Percentiles rank a stretch among this genome's conserved stretches.
These are phyloP conservation scores for Diaprepes abbreviatus DNA, from an alignment of 2,888 invertebrate genomes.

Conservation along the genomic window DNA sequence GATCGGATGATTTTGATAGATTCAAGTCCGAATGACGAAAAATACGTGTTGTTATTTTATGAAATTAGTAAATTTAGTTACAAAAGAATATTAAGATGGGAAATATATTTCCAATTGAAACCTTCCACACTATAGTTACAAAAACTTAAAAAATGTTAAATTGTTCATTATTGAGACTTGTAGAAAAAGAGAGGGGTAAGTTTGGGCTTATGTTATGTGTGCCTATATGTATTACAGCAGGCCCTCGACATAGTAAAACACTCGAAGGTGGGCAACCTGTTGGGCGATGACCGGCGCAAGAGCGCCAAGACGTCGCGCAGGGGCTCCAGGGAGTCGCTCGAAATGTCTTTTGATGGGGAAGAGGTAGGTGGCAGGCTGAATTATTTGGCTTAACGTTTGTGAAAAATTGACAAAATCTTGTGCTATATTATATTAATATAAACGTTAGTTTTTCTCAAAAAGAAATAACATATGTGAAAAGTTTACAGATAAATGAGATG, in stretches of 20 bases:
- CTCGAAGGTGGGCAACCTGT: conserved; percentile 84
- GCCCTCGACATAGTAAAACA: conserved; percentile 95
- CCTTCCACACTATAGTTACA: no score
- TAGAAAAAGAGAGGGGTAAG: background rate
- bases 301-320: conserved; percentile 74
- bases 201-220: background rate
- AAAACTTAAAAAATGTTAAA: background rate
- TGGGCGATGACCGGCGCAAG: conserved; percentile 73
- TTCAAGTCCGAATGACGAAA: no score
- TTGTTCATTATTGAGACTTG: background rate
- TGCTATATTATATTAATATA: no score
- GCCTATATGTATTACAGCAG: conserved; percentile 66
- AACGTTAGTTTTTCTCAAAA: no score
- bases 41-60: no score
- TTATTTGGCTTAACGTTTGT: conserved; percentile 9
- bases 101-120: no score
- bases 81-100: no score
- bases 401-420: conserved; percentile 8
- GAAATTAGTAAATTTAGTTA: no score
- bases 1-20: no score
- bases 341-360: conserved; percentile 81
- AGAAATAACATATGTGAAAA: no score
- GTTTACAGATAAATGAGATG: no score
- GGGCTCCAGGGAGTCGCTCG: conserved; percentile 80
- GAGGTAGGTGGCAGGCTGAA: conserved; percentile 71